Base-by-base conservation (phyloP, 2,113 vertebrate species). In the Saimiri boliviensis region DNA sequence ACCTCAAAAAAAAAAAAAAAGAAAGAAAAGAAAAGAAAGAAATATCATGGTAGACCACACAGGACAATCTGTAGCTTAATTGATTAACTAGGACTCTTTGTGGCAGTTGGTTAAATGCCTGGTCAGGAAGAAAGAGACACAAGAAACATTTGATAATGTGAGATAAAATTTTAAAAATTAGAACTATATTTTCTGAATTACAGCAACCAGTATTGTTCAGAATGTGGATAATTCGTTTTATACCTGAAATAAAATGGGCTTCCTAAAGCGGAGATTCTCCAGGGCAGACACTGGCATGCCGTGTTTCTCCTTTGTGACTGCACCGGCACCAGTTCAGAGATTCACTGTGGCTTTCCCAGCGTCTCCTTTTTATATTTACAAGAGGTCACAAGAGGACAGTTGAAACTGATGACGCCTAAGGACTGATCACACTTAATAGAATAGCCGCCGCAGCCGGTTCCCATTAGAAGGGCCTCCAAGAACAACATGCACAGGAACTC, bases 211-310 rank as follows among this genome's bases (percentile, higher is more conserved):
- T 52, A 8, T 40, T 77, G 30, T 71, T 49, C 81, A 66, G 70
- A 79, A 47, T 74, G 13, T 76, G 68, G 40, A 23, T 19, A 54
- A 16, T 81, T 80, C 52, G 73, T 77, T 11, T 21, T 8, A 0
- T 71, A 8, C 80, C 42, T 91, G 40, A 68, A 68, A 54, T 19
- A 63, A 1, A n/a, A 7, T 0, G 19, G 73, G 42, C 60, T 83
- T 77, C 54, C 37, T n/a, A 23, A 68, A 47, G 47, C 5, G 32
- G 45, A 83, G 56, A 14, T 35, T 76, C 49, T 0, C 5, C 19
- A 3, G 1, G 9, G 49, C 40, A 19, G 9, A n/a, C 3, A 3
- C 27, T 5, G 9, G 9, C 37, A 0, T 32, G 1, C 37, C 0
- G 1, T 2, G 4, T 70, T 42, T 49, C 77, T 32, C 70, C 21